These are phyloP conservation scores for Zaprionus ornatus DNA, from an alignment of 1,140 invertebrate genomes.

Conservation along the genomic window DNA sequence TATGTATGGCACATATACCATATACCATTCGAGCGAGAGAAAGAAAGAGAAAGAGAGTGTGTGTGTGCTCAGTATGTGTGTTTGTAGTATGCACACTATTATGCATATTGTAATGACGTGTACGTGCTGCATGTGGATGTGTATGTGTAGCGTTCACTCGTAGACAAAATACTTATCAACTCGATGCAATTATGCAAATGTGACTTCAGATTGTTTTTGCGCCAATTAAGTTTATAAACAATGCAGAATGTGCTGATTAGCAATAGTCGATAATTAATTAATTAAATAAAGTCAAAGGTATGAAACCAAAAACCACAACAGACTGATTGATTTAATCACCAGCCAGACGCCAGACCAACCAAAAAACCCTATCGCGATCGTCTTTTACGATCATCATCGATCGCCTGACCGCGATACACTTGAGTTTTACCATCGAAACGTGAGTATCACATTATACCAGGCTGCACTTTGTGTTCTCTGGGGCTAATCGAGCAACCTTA, in stretches of 20 bases:
- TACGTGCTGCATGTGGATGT: constrained; percentile 14
- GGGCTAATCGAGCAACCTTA: neutral
- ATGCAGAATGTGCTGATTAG: constrained; percentile 74
- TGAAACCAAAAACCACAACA: constrained; percentile 49
- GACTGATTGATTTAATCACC: constrained; percentile 33
- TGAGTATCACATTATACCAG: neutral
- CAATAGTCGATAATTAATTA: constrained; percentile 75
- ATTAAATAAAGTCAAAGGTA: constrained; percentile 60
- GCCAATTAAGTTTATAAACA: constrained; percentile 77
- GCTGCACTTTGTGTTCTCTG: neutral
- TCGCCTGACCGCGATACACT: neutral
- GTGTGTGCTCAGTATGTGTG: constrained; percentile 25
- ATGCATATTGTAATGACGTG: neutral
- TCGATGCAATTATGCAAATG: constrained; percentile 29
- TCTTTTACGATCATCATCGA: too few species aligned
- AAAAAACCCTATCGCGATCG: neutral
- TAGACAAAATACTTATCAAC: constrained; percentile 60
- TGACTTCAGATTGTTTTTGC: constrained; percentile 73
- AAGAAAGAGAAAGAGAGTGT: neutral
- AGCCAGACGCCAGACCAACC: neutral
- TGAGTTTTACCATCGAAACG: constrained; percentile 9
- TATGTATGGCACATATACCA: constrained; percentile 13
- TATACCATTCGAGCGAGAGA: neutral
- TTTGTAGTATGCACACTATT: constrained; percentile 23
- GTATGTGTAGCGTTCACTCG: constrained; percentile 29